Evolutionary conservation across 2,888 invertebrate genomes (phyloP), one percentile per base, ranked within the genome.

Genomic region (Diaprepes abbreviatus): DNA sequence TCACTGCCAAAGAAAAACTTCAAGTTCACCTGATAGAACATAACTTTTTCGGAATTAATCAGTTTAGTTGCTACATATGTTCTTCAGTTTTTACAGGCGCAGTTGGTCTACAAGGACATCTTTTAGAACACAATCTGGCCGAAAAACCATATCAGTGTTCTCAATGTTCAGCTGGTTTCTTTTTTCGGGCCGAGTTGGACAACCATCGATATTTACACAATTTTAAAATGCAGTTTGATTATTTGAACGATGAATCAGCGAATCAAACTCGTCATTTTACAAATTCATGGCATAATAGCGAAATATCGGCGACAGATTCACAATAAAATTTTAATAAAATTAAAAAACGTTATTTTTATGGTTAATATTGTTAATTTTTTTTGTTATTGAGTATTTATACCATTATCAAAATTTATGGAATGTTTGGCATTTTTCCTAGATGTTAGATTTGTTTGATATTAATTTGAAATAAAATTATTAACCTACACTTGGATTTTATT

Each of bases 11-110:
- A 0, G 89, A 92, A 35, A 91, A 95, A 71, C 88, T 97, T 1
- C 96, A 95, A 83, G 90, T 91, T 68, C 96, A 96, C 81, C 87
- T 96, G 66, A 96, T 97, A 70, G 96, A 97, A 78, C 97, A 97
- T 83, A 95, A 94, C 0, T 97, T 95, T 80, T 93, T 93, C 21
- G 95, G 94, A 2, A 93, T 93, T 77, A 90, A 92, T 33, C 90
- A 92, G 6, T 94, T 93, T 81, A 91, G 92, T 2, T 97, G 97
- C 83, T 95, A 95, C 82, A 88, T 96, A 73, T 97, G 97, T 83
- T 93, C 93, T 6, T 90, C 93, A 0, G 91, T 93, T 0, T 96
- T 96, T 82, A 93, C 94, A 0, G 91, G 91, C n/a, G 92, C 96
- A 0, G 87, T 89, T 0, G 93, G 93, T 0, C 86, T 96, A 4